Evolutionary conservation across 2,888 invertebrate species (phyloP), one percentile per base, ranked within the genome.

Genomic region (Thyatira batis): DNA sequence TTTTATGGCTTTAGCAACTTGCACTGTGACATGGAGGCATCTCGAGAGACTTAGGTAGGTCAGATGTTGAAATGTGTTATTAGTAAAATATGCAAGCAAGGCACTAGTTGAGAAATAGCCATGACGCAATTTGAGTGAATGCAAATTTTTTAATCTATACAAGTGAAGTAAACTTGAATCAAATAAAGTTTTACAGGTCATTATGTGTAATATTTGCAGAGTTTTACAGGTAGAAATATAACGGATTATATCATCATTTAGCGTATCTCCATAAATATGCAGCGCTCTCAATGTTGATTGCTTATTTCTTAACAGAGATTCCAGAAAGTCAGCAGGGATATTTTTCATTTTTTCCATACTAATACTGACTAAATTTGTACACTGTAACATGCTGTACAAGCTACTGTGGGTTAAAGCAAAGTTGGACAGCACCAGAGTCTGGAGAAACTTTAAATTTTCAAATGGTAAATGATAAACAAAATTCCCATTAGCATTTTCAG

Each of bases 321-420:
- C 91, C 52, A 92, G 71, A 63, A 92, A 92, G 60, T 90, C 89
- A 52, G 87, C 84, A 6, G 92, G 92, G 60, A 92, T 92, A 71
- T 92, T 92, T 64, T 92, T 92, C 92, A 92, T 92, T 70, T 92
- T 92, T 57, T 92, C 92, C 87, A 92, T 92, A 61, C 87, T 92
- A 71, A 92, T 89, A 78, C 91, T 89, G 67, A 87, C 85, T 76
- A 92, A 84, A 73, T 89, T 79, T 21, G 78, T 80, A 73, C 92
- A 92, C 56, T 87, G 86, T 53, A 92, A 74, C 92, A 92, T 92
- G 56, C 85, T 88, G 59, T 90, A 89, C 28, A 92, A 75, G 73
- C 92, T 92, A 58, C 78, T 80, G 20, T 84, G 90, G 23, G 92
- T 92, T 57, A 92, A 73, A 54, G 91, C 92, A 83, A 92, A 92